Evolutionary conservation across 2,888 invertebrate species (phyloP).

Genomic region (Himalopsyche tibetana): DNA sequence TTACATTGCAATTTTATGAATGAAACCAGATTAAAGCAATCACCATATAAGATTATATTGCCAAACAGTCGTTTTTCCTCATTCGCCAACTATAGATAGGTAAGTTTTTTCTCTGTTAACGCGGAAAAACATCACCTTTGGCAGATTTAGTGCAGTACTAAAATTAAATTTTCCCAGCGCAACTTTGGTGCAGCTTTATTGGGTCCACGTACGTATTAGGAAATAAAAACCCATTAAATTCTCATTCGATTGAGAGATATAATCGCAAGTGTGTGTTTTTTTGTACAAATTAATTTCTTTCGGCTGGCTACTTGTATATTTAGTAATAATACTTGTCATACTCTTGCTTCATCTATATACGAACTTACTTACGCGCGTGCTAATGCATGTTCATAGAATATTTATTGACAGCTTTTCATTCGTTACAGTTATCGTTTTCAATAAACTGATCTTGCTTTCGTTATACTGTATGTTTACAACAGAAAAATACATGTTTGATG

Average conservation of each 20-base stretch:
- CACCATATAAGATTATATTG: constrained; percentile 39
- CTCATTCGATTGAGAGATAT: constrained; percentile 6
- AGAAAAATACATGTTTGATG: too few species aligned
- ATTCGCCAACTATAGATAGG: not conserved
- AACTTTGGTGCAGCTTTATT: not conserved
- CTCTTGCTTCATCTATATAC: not conserved
- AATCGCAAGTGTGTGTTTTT: not conserved
- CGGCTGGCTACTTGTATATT: not conserved
- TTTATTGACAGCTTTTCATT: too few species aligned
- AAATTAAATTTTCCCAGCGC: constrained; percentile 8
- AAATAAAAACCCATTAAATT: constrained; percentile 7
- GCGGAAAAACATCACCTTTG: constrained; percentile 25
- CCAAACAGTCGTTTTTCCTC: constrained; percentile 35
- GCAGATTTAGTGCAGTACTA: constrained; percentile 19
- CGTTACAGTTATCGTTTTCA: too few species aligned
- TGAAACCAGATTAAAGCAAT: constrained; percentile 58
- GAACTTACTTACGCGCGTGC: too few species aligned
- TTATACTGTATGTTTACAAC: too few species aligned
- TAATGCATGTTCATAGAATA: too few species aligned
- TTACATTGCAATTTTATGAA: constrained; percentile 58
- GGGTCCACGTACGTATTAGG: not conserved
- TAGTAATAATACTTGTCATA: not conserved
- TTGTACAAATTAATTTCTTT: constrained; percentile 9
- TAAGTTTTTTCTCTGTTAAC: not conserved
- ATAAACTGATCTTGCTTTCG: not conserved